Percentiles rank a stretch among this genome's conserved stretches.
Evolutionary conservation across 2,113 vertebrate genomes (phyloP).

Genomic region (Amblyopsis rosae): DNA sequence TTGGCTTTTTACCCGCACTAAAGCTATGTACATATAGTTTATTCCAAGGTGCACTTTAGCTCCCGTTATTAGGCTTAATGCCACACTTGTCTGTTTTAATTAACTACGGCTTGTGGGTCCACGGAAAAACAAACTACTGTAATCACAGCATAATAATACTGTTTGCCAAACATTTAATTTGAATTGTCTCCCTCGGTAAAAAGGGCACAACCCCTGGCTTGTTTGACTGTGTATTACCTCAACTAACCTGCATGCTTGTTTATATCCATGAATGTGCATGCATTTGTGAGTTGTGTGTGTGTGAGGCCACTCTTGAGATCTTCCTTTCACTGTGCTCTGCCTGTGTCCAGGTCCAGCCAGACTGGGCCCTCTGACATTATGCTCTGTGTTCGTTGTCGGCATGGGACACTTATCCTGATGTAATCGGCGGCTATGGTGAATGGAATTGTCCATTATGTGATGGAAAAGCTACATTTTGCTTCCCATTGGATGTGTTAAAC

Average conservation of each 20-base stretch:
- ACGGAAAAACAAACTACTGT: constrained; percentile 27
- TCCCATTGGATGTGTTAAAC: constrained; percentile 9
- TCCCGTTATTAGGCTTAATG: constrained; percentile 31
- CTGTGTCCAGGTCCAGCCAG: constrained; percentile 1
- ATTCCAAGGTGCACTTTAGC: constrained; percentile 61
- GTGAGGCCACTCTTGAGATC: constrained; percentile 39
- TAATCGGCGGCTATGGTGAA: constrained; percentile 5
- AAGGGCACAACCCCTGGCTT: constrained; percentile 72
- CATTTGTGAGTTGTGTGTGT: constrained; percentile 55
- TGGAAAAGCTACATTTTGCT: background rate
- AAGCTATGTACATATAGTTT: background rate
- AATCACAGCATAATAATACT: constrained; percentile 46
- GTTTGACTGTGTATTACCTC: constrained; percentile 92
- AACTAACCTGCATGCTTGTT: constrained; percentile 82
- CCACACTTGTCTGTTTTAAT: constrained; percentile 41
- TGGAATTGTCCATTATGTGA: background rate
- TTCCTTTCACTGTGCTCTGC: constrained; percentile 41
- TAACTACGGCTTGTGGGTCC: constrained; percentile 15
- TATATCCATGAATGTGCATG: constrained; percentile 68
- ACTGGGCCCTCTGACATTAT: constrained; percentile 38
- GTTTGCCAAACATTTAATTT: constrained; percentile 61
- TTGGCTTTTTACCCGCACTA: constrained; percentile 11
- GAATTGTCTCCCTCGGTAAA: constrained; percentile 37
- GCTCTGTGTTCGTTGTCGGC: constrained; percentile 40
- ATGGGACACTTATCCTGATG: background rate